Percentiles rank a stretch among this genome's conserved stretches.
phyloP scores from a whole-genome alignment of 2,797 vertebrate species.

The Phataginus tetradactyla region DNA sequence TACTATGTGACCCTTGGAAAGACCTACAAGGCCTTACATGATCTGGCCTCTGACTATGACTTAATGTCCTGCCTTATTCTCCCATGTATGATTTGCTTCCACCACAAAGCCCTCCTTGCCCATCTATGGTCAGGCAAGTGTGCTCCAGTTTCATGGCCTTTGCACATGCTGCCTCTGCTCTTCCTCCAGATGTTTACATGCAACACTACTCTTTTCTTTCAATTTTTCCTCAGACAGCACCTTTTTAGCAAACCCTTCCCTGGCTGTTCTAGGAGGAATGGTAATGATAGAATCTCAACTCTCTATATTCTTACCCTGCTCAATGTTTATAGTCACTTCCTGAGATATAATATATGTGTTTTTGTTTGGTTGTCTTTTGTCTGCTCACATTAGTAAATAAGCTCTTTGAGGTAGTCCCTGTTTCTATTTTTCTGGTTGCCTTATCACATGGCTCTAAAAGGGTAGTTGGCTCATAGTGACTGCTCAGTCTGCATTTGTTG shows the following conservation, averaged over 20 bases:
- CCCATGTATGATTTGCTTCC: background rate
- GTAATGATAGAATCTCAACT: background rate
- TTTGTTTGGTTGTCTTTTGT: background rate
- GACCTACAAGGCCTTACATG: background rate
- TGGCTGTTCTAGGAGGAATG: background rate
- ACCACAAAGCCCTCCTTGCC: background rate
- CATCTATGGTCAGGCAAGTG: background rate
- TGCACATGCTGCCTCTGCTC: background rate
- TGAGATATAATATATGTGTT: background rate
- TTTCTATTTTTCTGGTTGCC: background rate
- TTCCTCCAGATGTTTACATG: background rate
- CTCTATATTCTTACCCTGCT: background rate
- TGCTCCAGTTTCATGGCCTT: background rate
- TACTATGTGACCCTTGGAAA: background rate
- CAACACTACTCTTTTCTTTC: background rate
- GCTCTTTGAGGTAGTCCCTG: background rate
- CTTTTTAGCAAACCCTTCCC: background rate
- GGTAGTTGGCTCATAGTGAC: background rate
- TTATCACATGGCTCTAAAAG: background rate
- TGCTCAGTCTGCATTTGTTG: background rate
- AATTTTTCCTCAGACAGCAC: background rate
- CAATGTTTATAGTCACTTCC: background rate
- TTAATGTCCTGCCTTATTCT: background rate
- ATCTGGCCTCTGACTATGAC: background rate
- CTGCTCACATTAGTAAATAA: background rate